Evolutionary conservation across 2,888 invertebrate species (phyloP), one percentile per base, ranked within the genome.

Genomic region (Andricus quercusramuli): DNA sequence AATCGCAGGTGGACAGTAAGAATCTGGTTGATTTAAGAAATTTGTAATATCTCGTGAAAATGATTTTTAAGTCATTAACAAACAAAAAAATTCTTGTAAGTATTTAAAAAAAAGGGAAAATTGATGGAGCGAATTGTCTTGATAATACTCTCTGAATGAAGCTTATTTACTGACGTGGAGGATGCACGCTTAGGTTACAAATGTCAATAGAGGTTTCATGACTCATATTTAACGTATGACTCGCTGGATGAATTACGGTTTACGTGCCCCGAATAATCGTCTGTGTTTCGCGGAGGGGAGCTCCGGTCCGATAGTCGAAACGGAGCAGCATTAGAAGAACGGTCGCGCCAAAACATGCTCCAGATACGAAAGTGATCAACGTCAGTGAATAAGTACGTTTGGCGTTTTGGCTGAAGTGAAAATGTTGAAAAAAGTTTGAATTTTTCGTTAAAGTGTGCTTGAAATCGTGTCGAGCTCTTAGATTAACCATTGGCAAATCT

Each of bases 401-500:
- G 25, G 25, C 25, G 13, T 56, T 32, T 74, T 56, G 51, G 29
- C 29, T 22, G 29, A 20, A 37, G 37, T 22, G 29, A 20, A 37
- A 56, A 56, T 74, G 29, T 13, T 67, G 13, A 37, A 67, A 67
- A 41, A 41, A 37, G 32, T 74, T 74, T 20, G 4, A 56, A 20
- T 51, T 25, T 29, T 20, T 25, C 29, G 20, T 29, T 11, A 29
- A 29, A 70, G 17, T 29, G 17, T 22, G 9, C 20, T 51, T 51
- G 20, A 20, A 51, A 51, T 51, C 2, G 25, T 11, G 29, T 32
- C 32, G 29, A 29, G 11, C 20, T 70, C 8, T 17, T 51, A 29
- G 15, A 51, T 29, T 70, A 56, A 51, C 25, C 25, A 70, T 65
- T 80, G 77, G 79, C 41, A 81, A 44, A 67, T 74, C 79, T 82